Percentiles rank a stretch among this genome's conserved stretches.
phyloP scores from a whole-genome alignment of 2,797 vertebrate genomes.

The Melanotaenia boesemani region DNA sequence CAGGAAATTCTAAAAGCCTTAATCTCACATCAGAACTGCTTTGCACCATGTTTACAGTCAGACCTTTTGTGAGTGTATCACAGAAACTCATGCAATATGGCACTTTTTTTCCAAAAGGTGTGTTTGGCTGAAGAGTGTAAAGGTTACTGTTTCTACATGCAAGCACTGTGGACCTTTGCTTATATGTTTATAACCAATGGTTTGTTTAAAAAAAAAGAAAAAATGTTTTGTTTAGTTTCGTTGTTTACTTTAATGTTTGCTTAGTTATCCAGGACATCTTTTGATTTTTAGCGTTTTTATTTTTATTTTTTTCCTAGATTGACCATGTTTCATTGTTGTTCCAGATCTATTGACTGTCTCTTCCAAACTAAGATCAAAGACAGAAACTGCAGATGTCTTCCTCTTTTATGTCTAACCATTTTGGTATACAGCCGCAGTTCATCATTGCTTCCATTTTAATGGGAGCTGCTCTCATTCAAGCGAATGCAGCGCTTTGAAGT shows the following conservation, averaged over 20 bases:
- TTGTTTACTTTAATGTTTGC: constrained; percentile 22
- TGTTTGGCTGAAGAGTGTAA: constrained; percentile 77
- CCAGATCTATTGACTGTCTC: constrained; percentile 33
- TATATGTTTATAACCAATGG: constrained; percentile 71
- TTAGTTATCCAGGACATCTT: constrained; percentile 49
- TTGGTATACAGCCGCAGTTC: constrained; percentile 25
- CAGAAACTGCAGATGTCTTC: constrained; percentile 48
- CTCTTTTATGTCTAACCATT: constrained; percentile 36
- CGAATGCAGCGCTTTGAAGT: constrained; percentile 30
- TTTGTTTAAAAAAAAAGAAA: constrained; percentile 50
- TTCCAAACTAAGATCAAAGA: constrained; percentile 24
- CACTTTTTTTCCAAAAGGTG: constrained; percentile 84
- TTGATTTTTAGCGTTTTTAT: background rate
- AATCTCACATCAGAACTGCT: constrained; percentile 82
- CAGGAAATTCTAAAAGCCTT: constrained; percentile 87
- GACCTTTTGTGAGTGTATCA: constrained; percentile 55
- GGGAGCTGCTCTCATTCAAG: too few species aligned
- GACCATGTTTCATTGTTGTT: constrained; percentile 24
- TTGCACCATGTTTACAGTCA: constrained; percentile 84
- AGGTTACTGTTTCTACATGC: constrained; percentile 73
- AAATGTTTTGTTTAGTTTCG: constrained; percentile 76
- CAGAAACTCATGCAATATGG: constrained; percentile 84
- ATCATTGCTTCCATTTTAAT: constrained; percentile 46
- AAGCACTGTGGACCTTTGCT: constrained; percentile 81
- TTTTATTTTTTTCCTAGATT: background rate